These are phyloP conservation scores for Sphaerophoria rueppellii DNA, from an alignment of 2,888 invertebrate species.

Conservation along the genomic window DNA sequence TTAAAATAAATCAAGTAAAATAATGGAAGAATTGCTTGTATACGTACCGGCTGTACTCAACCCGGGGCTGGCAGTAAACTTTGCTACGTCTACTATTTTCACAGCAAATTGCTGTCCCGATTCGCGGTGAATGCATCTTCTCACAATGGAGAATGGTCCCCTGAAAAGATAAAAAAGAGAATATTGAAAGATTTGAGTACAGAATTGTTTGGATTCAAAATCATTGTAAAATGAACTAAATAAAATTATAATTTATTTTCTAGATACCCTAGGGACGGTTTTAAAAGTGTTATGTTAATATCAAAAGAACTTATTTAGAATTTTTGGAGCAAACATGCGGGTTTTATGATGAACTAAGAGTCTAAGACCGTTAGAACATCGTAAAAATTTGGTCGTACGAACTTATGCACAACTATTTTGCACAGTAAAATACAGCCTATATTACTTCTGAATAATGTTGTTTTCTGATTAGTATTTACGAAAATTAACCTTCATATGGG, in stretches of 20 bases:
- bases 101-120: conserved; percentile 98
- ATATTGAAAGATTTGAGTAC: neutral
- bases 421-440: too few relatives aligned
- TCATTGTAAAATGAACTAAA: conserved; percentile 33
- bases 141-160: conserved; percentile 98
- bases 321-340: too few relatives aligned
- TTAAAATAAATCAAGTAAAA: too few relatives aligned
- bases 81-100: conserved; percentile 98
- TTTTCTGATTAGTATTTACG: too few relatives aligned
- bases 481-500: too few relatives aligned
- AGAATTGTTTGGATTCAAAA: neutral
- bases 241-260: conserved; percentile 67
- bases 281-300: too few relatives aligned
- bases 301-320: too few relatives aligned
- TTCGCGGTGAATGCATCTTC: conserved; percentile 96
- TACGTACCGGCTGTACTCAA: conserved; percentile 95
- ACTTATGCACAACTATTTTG: too few relatives aligned
- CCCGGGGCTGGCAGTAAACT: conserved; percentile 98
- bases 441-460: too few relatives aligned
- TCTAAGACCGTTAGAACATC: too few relatives aligned
- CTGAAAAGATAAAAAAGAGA: conserved; percentile 82
- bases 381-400: too few relatives aligned
- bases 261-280: neutral
- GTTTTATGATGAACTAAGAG: too few relatives aligned
- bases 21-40: conserved; percentile 5